Percentiles rank a stretch among this genome's conserved stretches.
phyloP scores from a whole-genome alignment of 2,113 vertebrate genomes.

The Thymallus thymallus region DNA sequence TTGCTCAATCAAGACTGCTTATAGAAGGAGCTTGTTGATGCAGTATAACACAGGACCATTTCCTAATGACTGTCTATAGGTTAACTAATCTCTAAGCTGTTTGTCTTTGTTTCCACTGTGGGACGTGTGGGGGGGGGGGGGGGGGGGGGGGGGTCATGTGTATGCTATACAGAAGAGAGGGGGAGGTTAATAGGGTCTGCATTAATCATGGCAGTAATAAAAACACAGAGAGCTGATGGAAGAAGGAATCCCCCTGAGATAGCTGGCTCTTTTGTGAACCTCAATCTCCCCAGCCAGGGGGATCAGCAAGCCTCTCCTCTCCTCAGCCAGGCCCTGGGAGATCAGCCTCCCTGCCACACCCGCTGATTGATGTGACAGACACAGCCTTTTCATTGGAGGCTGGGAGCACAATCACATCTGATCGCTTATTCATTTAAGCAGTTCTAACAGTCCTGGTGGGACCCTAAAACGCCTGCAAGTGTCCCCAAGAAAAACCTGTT shows the following conservation, averaged over 20 bases:
- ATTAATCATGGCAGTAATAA: constrained; percentile 61
- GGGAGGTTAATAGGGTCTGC: constrained; percentile 41
- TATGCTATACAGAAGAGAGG: no score
- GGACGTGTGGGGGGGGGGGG: no score
- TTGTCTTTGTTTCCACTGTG: no score
- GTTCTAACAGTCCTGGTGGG: constrained; percentile 59
- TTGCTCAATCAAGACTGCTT: neutral
- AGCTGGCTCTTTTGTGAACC: no score
- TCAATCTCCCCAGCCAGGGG: no score
- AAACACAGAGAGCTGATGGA: constrained; percentile 50
- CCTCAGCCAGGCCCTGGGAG: neutral
- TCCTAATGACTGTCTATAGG: no score
- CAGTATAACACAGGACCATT: no score
- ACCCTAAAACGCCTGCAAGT: constrained; percentile 54
- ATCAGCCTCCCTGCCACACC: neutral
- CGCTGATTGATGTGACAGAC: constrained; percentile 63
- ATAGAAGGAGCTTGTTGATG: no score
- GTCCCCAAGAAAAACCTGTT: constrained; percentile 47
- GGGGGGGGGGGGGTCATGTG: no score
- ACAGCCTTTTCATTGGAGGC: constrained; percentile 31
- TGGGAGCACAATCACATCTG: constrained; percentile 46
- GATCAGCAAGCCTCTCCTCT: no score
- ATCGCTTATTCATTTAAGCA: constrained; percentile 65
- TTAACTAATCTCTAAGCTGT: no score
- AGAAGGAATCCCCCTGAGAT: constrained; percentile 34